Evolutionary conservation across 2,888 invertebrate genomes (phyloP), one percentile per base, ranked within the genome.

Genomic region (Clostera curtula): DNA sequence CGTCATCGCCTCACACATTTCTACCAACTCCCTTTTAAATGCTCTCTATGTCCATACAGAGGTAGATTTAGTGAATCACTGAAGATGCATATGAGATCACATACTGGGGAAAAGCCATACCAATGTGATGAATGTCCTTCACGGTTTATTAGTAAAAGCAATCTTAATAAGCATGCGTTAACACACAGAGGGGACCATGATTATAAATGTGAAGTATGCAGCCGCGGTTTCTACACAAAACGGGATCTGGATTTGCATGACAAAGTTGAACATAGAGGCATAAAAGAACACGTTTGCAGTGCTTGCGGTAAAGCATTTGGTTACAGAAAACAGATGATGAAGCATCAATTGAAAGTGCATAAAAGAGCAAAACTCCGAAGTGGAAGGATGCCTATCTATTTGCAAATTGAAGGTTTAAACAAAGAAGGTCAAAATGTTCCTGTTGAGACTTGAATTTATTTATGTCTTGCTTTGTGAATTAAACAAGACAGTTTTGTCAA

Each of bases 311-410:
- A 79, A 40, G 68, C 68, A 1, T 82, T 82, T 62, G 79, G 79
- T 2, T 73, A 75, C 31, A 49, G 75, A 4, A 80, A 75, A 34
- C 77, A 76, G 39, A 67, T 82, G 76, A 76, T 74, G 75, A 79
- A 74, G 45, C 83, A 83, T 48, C 73, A 80, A 28, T 34, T 68
- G 0, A 73, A 62, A 36, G 80, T 80, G 0, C 83, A 83, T 39
- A 80, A 83, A 27, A 56, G 82, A 28, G 62, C 69, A 13, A 83
- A 83, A 34, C 31, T 74, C 1, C 60, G 49, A 29, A 62, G 62
- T 39, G 82, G 83, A 0, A 55, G 72, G 35, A 62, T 61, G 50
- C 83, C 83, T 1, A 30, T 79, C 22, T 82, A 82, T 46, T 57
- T 80, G 19, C 67, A 70, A 40, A 48, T 71, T 0, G 65, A 74